Conservation (phyloP, 1,140 invertebrate genomes). For the Caerostris darwini region DNA sequence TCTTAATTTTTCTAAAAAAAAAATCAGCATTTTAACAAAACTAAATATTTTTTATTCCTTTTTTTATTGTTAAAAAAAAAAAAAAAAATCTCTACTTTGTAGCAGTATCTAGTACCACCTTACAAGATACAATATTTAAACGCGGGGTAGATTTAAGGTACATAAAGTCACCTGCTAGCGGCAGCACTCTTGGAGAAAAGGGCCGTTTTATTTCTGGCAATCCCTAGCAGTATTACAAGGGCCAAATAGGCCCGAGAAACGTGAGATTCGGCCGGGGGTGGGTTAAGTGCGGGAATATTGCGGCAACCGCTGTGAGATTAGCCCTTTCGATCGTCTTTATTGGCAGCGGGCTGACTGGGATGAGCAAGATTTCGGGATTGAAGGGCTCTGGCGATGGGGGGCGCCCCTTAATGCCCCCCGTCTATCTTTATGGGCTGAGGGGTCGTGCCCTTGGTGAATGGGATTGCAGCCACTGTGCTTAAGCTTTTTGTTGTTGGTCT, state of each 20-base stretch:
- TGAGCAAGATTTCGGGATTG: constrained; percentile 69
- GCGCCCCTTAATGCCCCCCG: constrained; percentile 36
- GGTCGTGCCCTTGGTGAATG: constrained; percentile 25
- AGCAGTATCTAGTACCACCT: no score
- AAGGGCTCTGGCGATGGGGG: constrained; percentile 52
- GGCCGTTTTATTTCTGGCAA: not conserved
- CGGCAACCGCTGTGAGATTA: constrained; percentile 61
- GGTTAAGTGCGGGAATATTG: constrained; percentile 26
- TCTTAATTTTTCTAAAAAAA: no score
- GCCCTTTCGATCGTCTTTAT: constrained; percentile 69
- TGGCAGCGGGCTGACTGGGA: constrained; percentile 64
- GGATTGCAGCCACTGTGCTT: no score
- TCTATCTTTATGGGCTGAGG: constrained; percentile 69
- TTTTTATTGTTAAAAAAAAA: no score
- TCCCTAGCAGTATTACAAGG: not conserved
- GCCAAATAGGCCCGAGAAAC: not conserved
- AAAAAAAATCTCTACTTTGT: no score
- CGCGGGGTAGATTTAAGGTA: no score
- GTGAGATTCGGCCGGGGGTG: not conserved
- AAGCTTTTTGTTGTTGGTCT: no score
- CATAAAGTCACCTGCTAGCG: no score
- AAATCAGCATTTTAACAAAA: no score
- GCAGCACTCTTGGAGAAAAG: not conserved
- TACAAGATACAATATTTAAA: no score
- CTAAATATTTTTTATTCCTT: no score